Evolutionary conservation across 2,888 invertebrate genomes (phyloP).

Genomic region (Acronicta aceris): DNA sequence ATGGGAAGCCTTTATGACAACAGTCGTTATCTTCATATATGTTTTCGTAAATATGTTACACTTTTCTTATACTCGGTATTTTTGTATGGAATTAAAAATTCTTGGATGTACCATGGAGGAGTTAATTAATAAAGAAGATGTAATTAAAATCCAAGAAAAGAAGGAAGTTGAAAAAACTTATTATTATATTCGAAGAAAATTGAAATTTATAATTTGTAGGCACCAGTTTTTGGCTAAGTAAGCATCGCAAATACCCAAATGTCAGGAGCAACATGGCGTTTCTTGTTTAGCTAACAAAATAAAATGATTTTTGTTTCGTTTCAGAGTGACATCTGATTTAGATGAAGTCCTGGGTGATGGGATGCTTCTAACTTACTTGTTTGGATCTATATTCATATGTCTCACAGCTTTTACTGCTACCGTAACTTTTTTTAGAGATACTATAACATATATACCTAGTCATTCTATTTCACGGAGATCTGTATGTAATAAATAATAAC

Average conservation of each 20-base stretch:
- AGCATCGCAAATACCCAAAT: slow-evolving; percentile 21
- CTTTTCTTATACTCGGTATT: slow-evolving; percentile 67
- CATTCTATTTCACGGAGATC: too few relatives aligned
- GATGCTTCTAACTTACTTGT: slow-evolving; percentile 75
- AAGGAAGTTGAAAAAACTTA: slow-evolving; percentile 55
- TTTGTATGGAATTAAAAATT: slow-evolving; percentile 79
- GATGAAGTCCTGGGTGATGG: slow-evolving; percentile 73
- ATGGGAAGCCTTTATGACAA: slow-evolving; percentile 80
- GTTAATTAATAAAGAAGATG: slow-evolving; percentile 66
- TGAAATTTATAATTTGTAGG: slow-evolving; percentile 71
- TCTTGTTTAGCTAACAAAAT: not conserved
- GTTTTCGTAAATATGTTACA: slow-evolving; percentile 73
- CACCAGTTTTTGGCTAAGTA: slow-evolving; percentile 74
- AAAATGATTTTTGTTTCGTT: slow-evolving; percentile 48
- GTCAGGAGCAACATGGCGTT: not conserved
- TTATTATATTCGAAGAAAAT: slow-evolving; percentile 59
- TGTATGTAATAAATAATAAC: too few relatives aligned
- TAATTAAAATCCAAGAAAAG: slow-evolving; percentile 54
- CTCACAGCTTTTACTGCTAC: slow-evolving; percentile 80
- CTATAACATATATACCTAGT: too few relatives aligned
- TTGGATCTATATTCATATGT: slow-evolving; percentile 80
- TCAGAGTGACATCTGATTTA: slow-evolving; percentile 72
- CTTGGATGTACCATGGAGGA: slow-evolving; percentile 68
- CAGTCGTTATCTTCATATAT: slow-evolving; percentile 71
- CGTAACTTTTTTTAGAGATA: slow-evolving; percentile 57